Evolutionary conservation across 2,888 invertebrate species (phyloP).

Genomic region (Pristionchus mayeri): DNA sequence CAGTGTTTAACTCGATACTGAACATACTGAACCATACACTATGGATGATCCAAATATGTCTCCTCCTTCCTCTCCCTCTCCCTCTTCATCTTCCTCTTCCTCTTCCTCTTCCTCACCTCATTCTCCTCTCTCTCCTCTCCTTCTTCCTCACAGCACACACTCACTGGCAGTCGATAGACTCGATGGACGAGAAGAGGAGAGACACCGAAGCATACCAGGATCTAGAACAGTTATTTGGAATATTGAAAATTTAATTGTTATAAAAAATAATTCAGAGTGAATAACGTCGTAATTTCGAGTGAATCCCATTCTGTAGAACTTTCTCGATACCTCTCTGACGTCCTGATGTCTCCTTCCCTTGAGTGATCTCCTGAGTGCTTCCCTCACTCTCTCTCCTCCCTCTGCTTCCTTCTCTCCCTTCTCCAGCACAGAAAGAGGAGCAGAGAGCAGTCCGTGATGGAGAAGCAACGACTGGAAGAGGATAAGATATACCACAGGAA

Average conservation of each 20-base stretch:
- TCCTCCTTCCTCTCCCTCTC: too few relatives aligned
- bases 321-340: conserved; percentile 25
- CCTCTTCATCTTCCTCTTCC: too few relatives aligned
- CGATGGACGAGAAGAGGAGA: conserved; percentile 33
- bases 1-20: too few relatives aligned
- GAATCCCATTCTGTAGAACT: too few relatives aligned
- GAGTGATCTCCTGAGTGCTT: conserved; percentile 23
- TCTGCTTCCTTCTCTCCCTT: conserved; percentile 17
- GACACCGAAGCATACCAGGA: conserved; percentile 9
- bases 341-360: conserved; percentile 36
- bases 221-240: too few relatives aligned
- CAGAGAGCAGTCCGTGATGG: conserved; percentile 45
- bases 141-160: conserved; percentile 26
- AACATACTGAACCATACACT: too few relatives aligned
- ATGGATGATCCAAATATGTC: too few relatives aligned
- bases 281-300: too few relatives aligned
- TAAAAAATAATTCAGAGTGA: too few relatives aligned
- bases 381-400: conserved; percentile 24
- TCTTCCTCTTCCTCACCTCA: background rate
- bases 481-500: background rate
- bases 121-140: background rate
- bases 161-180: conserved; percentile 46
- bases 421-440: background rate
- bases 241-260: too few relatives aligned
- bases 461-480: conserved; percentile 21